Conservation (phyloP, 2,888 invertebrate species). For the Itoplectis maculator region DNA sequence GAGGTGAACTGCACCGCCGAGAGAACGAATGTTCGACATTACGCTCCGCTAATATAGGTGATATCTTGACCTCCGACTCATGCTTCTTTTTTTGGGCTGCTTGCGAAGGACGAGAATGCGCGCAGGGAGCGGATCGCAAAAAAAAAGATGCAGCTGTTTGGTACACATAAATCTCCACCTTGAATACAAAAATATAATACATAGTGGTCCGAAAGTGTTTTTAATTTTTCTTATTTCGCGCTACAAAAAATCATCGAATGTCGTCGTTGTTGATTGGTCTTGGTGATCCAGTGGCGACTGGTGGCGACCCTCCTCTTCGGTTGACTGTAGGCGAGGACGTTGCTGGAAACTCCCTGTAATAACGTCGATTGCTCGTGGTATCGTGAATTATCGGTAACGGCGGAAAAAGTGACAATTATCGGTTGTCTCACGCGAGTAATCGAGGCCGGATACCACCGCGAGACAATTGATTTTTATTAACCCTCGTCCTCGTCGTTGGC, state of each 20-base stretch:
- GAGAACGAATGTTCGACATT: constrained; percentile 59
- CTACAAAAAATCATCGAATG: not conserved
- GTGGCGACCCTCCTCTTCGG: not conserved
- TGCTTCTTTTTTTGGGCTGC: constrained; percentile 29
- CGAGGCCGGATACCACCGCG: constrained; percentile 66
- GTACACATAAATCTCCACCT: not conserved
- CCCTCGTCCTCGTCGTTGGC: constrained; percentile 57
- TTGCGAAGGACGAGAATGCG: constrained; percentile 27
- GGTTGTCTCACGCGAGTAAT: constrained; percentile 38
- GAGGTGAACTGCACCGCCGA: constrained; percentile 41
- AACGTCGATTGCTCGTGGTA: constrained; percentile 7
- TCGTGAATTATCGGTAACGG: constrained; percentile 27
- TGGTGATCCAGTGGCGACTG: no score
- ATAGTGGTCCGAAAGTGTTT: not conserved
- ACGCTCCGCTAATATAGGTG: constrained; percentile 57
- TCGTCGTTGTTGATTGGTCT: not conserved
- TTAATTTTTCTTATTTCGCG: not conserved
- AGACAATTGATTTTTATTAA: constrained; percentile 77
- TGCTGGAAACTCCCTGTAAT: constrained; percentile 2
- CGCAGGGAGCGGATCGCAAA: not conserved
- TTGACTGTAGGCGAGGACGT: constrained; percentile 7
- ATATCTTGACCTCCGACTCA: constrained; percentile 60
- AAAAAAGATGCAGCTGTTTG: not conserved
- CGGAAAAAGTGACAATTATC: constrained; percentile 36
- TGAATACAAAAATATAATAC: not conserved